These are phyloP conservation scores for Lathronympha strigana DNA, from an alignment of 2,888 invertebrate species.

Conservation along the genomic window DNA sequence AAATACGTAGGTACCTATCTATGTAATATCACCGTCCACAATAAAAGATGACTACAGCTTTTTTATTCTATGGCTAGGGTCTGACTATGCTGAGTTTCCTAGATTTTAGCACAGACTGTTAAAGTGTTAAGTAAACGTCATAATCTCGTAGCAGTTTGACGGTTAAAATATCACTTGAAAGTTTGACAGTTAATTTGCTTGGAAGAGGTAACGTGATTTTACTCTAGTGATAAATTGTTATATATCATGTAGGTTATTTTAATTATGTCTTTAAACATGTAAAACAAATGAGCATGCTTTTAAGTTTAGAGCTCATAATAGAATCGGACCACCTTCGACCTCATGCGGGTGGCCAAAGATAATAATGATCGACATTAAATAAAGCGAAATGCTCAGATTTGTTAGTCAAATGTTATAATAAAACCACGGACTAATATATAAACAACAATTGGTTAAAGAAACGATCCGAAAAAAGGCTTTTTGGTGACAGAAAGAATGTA, in stretches of 20 bases:
- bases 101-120: too few relatives aligned
- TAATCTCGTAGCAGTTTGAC: too few relatives aligned
- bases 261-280: not conserved
- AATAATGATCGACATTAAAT: constrained; percentile 30
- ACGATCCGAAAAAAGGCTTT: not conserved
- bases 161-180: too few relatives aligned
- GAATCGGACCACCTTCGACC: constrained; percentile 26
- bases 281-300: not conserved
- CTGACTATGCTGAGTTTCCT: too few relatives aligned
- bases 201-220: too few relatives aligned
- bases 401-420: constrained; percentile 20
- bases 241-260: not conserved
- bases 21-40: too few relatives aligned
- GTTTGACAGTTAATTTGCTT: too few relatives aligned
- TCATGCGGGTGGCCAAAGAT: constrained; percentile 28
- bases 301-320: constrained; percentile 6
- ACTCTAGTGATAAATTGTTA: too few relatives aligned
- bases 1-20: too few relatives aligned
- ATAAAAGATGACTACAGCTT: too few relatives aligned
- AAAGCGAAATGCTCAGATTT: constrained; percentile 23
- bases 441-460: constrained; percentile 15
- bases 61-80: too few relatives aligned
- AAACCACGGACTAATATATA: not conserved
- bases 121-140: too few relatives aligned
- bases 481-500: not conserved